These are phyloP conservation scores for Dascyllus trimaculatus DNA, from an alignment of 2,113 vertebrate species.

Conservation along the genomic window DNA sequence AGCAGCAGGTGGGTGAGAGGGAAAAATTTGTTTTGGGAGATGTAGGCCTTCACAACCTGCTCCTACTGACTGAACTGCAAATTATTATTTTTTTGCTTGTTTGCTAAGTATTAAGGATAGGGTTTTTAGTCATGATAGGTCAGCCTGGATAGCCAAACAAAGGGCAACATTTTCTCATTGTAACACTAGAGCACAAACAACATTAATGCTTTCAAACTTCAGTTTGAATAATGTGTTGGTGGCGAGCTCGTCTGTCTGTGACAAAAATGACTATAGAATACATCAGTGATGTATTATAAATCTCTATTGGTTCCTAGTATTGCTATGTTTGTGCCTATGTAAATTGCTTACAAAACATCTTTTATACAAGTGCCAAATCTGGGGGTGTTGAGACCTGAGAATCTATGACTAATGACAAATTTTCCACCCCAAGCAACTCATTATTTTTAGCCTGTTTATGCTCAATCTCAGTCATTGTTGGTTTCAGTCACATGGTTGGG, in stretches of 20 bases:
- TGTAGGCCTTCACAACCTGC: background rate
- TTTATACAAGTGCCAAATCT: constrained; percentile 47
- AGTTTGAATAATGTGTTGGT: constrained; percentile 1
- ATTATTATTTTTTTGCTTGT: background rate
- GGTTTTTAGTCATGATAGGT: background rate
- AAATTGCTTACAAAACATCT: constrained; percentile 49
- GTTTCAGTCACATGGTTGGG: constrained; percentile 60
- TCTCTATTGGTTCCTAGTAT: background rate
- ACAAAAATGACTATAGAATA: constrained; percentile 11
- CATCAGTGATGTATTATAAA: constrained; percentile 1
- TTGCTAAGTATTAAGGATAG: background rate
- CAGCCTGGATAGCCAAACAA: constrained; percentile 9
- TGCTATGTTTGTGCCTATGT: constrained; percentile 28
- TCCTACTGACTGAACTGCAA: background rate
- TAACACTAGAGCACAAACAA: background rate
- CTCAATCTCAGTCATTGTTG: constrained; percentile 78
- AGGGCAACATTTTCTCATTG: constrained; percentile 1
- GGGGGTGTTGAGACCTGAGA: constrained; percentile 44
- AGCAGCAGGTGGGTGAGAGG: constrained; percentile 79
- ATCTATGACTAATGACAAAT: constrained; percentile 72
- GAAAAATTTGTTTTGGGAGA: constrained; percentile 7
- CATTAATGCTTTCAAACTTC: constrained; percentile 1
- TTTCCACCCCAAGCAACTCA: constrained; percentile 51
- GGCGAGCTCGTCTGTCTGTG: background rate
- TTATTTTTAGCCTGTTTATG: constrained; percentile 72